Base-by-base conservation (phyloP, 37 sponge, comb jelly and placozoan genomes). In the Haliclona indistincta region DNA sequence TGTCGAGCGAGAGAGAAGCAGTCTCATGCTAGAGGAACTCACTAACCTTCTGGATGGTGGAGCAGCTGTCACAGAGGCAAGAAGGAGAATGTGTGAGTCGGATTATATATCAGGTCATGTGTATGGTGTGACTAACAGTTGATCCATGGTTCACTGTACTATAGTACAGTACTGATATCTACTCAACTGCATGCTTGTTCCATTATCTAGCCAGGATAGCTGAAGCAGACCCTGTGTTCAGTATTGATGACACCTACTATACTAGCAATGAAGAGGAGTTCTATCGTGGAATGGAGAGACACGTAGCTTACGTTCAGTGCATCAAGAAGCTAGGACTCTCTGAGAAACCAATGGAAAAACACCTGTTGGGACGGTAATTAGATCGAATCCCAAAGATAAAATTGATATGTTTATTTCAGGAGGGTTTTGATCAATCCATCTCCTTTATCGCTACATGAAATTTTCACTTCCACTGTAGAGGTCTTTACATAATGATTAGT, bases 381-480 rank as follows among this genome's bases (percentile, higher is more conserved):
- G n/a, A n/a, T n/a, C n/a, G n/a, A n/a, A n/a, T n/a, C n/a, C n/a
- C n/a, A n/a, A 42, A 17, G 7, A 15, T 11, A 1, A 30, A 36
- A 26, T 26, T 30, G 37, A 32, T 41, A 53, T 61, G 55, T 44
- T 8, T 52, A 20, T 25, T 3, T 60, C 4, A 30, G 22, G 73
- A 88, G 93, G 40, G 86, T 82, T 36, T 54, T 81, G 4, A 53
- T 37, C 68, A 86, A 81, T 4, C 86, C 80, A 37, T 62, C 72
- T 7, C 90, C 93, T 0, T 68, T 74, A 42, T 63, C 64, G 0
- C 68, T 93, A 0, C 71, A 93, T 22, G 68, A 76, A 52, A 93
- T 93, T 90, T 93, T 93, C 65, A 84, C 88, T 26, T 90, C 93
- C 0, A 93, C 91, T 23, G 64, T 93, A 32, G 83, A 85, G 90